Evolutionary conservation across 2,797 vertebrate genomes (phyloP).

Genomic region (Apogon talboti): DNA sequence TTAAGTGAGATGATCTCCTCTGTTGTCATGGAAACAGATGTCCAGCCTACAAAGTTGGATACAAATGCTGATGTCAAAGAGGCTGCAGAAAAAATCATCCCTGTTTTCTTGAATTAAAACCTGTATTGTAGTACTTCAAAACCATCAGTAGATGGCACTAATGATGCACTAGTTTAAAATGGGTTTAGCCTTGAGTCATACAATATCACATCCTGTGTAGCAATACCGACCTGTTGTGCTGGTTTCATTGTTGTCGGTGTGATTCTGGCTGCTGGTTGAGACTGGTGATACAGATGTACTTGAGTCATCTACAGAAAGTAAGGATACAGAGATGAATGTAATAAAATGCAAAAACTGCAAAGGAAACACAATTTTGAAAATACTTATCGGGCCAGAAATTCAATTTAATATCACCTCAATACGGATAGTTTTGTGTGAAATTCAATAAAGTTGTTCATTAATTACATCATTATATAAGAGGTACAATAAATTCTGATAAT

Average conservation of each 20-base stretch:
- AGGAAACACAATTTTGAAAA: no score
- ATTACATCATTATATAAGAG: no score
- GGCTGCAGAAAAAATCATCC: not conserved
- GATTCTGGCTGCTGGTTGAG: slow-evolving; percentile 24
- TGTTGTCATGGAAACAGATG: slow-evolving; percentile 18
- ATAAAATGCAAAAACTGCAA: no score
- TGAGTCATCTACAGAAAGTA: slow-evolving; percentile 25
- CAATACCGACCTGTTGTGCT: slow-evolving; percentile 50
- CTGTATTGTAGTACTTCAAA: not conserved
- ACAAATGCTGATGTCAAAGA: not conserved
- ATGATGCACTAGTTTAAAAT: not conserved
- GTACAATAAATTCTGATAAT: no score
- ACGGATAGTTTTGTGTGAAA: no score
- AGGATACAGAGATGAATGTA: not conserved
- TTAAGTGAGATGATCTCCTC: slow-evolving; percentile 32
- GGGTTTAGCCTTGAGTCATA: not conserved
- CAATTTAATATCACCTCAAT: no score
- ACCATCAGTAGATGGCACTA: slow-evolving; percentile 55
- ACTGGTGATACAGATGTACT: slow-evolving; percentile 7
- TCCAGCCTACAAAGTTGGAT: slow-evolving; percentile 32
- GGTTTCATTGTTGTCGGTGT: slow-evolving; percentile 23
- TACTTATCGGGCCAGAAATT: no score
- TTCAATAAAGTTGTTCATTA: no score
- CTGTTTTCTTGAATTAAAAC: not conserved
- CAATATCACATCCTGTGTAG: not conserved